A percentile compares a stretch with the other conserved stretches of the same genome.
phyloP scores from a whole-genome alignment of 2,113 vertebrate species.

The Emydocephalus ijimae region DNA sequence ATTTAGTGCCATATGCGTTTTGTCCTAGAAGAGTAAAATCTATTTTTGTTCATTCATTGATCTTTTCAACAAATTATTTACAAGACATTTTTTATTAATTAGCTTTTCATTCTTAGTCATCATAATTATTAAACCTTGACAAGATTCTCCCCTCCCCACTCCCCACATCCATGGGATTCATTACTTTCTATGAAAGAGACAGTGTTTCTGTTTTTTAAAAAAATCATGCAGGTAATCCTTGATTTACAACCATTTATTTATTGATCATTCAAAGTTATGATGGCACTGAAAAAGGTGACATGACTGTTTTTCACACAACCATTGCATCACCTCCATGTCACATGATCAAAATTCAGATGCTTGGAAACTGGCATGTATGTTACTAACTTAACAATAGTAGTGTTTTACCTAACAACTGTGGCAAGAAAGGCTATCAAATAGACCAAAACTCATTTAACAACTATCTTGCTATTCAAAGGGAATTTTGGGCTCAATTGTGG shows the following conservation, averaged over 20 bases:
- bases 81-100: background rate
- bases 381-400: background rate
- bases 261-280: background rate
- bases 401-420: background rate
- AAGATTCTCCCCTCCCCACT: background rate
- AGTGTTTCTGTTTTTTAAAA: background rate
- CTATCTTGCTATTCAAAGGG: background rate
- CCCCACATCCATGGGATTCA: background rate
- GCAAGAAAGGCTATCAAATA: background rate
- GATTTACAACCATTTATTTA: background rate
- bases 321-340: background rate
- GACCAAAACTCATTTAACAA: background rate
- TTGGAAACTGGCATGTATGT: background rate
- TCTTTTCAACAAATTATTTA: background rate
- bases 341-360: background rate
- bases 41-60: background rate
- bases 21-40: background rate
- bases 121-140: background rate
- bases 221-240: background rate
- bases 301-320: background rate
- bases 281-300: background rate
- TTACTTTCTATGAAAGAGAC: background rate
- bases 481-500: background rate
- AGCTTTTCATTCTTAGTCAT: slow-evolving; percentile 1
- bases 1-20: background rate